These are phyloP conservation scores for Heliothis peltigera DNA, from an alignment of 2,888 invertebrate species.

Conservation along the genomic window DNA sequence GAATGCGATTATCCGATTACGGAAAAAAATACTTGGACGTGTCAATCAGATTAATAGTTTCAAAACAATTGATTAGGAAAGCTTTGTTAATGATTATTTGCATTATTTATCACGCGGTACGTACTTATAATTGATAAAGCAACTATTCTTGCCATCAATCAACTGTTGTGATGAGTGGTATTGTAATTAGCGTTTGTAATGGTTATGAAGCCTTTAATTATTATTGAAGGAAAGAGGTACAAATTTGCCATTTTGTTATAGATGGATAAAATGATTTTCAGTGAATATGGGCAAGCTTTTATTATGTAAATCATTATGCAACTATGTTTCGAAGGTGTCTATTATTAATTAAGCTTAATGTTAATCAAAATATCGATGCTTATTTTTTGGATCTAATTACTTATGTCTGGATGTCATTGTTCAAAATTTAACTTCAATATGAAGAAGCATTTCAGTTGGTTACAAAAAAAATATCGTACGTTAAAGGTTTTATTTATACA, in stretches of 20 bases:
- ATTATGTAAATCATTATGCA: no score
- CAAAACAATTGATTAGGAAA: conserved; percentile 27
- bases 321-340: no score
- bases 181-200: conserved; percentile 4
- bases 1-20: conserved; percentile 30
- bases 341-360: no score
- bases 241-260: neutral
- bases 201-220: conserved; percentile 2
- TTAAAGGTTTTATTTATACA: no score
- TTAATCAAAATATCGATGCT: no score
- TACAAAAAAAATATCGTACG: no score
- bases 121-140: conserved; percentile 23
- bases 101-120: conserved; percentile 25
- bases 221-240: neutral
- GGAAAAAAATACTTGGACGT: conserved; percentile 30
- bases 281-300: no score
- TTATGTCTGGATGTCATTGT: no score
- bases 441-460: no score
- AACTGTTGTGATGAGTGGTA: conserved; percentile 25
- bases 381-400: no score
- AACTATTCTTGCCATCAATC: conserved; percentile 32
- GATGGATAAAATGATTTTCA: no score
- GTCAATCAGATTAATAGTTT: conserved; percentile 21
- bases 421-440: no score
- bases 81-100: conserved; percentile 8